These are phyloP conservation scores for Leucozona laternaria DNA, from an alignment of 2,888 invertebrate genomes.

Conservation along the genomic window DNA sequence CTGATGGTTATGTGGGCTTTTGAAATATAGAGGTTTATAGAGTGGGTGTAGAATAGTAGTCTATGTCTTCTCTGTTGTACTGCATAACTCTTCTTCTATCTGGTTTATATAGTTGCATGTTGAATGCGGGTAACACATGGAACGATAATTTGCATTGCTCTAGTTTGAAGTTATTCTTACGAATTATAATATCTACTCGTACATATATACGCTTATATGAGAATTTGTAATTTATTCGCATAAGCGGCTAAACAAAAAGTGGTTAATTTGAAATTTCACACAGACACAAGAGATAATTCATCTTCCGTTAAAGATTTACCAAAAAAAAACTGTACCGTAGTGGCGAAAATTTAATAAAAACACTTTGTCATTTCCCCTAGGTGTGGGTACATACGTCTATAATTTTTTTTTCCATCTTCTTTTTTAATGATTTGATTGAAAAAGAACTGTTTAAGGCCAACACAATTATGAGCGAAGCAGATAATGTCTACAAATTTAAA, in stretches of 20 bases:
- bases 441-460: too few species aligned
- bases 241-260: slow-evolving; percentile 23
- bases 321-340: background rate
- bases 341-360: background rate
- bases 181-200: slow-evolving; percentile 26
- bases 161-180: slow-evolving; percentile 39
- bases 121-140: slow-evolving; percentile 39
- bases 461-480: too few species aligned
- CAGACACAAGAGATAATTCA: slow-evolving; percentile 19
- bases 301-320: slow-evolving; percentile 1
- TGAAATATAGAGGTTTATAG: background rate
- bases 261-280: slow-evolving; percentile 14
- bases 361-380: background rate
- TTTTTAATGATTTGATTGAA: too few species aligned
- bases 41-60: background rate
- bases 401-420: too few species aligned
- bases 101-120: slow-evolving; percentile 36
- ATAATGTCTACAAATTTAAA: too few species aligned
- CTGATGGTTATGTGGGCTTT: slow-evolving; percentile 5
- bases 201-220: background rate
- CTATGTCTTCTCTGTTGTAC: slow-evolving; percentile 9
- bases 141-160: slow-evolving; percentile 60
- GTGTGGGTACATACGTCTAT: too few species aligned
- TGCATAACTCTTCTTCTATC: slow-evolving; percentile 22
- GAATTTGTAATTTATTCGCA: slow-evolving; percentile 35